Evolutionary conservation across 2,113 vertebrate genomes (phyloP).

Genomic region (Tricholaema leucomelas): DNA sequence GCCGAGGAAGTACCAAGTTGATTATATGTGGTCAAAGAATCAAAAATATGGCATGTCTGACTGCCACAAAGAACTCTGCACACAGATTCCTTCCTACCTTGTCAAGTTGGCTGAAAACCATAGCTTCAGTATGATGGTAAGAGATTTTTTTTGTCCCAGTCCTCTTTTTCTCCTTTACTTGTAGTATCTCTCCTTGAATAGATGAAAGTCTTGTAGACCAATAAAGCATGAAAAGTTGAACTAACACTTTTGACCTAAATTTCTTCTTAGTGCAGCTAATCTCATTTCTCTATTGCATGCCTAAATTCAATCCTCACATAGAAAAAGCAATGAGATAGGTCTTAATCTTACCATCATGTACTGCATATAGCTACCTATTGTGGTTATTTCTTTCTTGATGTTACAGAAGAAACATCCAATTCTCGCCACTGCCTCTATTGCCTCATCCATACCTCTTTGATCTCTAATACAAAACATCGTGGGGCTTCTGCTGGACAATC

Average conservation of each 20-base stretch:
- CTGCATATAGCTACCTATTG: neutral
- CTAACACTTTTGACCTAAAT: neutral
- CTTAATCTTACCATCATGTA: neutral
- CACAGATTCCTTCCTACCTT: neutral
- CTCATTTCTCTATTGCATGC: neutral
- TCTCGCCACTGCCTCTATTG: accelerated
- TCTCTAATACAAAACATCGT: neutral
- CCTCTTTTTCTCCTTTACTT: neutral
- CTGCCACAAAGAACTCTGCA: neutral
- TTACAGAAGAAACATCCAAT: neutral
- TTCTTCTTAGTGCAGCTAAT: neutral
- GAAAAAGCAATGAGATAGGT: neutral
- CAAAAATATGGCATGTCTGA: neutral
- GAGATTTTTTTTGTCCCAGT: neutral
- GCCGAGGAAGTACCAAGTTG: neutral
- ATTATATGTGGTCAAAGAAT: neutral
- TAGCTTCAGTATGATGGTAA: neutral
- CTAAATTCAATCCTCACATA: neutral
- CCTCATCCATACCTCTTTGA: neutral
- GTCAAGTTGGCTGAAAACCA: neutral
- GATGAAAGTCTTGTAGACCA: neutral
- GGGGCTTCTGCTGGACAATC: neutral
- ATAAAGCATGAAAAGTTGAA: neutral
- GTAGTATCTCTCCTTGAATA: neutral
- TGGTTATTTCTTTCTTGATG: neutral